These are phyloP conservation scores for Sisor rabdophorus DNA, from an alignment of 2,113 vertebrate species.

Conservation along the genomic window DNA sequence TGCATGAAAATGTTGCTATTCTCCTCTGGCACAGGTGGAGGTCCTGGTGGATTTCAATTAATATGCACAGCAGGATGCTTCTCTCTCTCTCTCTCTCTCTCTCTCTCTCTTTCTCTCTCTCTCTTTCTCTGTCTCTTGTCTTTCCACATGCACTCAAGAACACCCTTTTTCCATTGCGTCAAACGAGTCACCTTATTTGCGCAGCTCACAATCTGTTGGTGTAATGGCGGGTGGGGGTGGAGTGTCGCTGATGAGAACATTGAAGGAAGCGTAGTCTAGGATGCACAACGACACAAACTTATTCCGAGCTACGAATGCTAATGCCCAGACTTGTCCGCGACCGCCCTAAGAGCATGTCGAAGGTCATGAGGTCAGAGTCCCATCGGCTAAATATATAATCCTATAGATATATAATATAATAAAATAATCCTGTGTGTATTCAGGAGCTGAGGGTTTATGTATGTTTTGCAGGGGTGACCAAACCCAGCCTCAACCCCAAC, in stretches of 20 bases:
- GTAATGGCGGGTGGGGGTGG: background rate
- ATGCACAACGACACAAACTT: background rate
- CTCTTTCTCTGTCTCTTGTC: background rate
- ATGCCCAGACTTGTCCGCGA: too few species aligned
- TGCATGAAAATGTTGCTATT: constrained; percentile 19
- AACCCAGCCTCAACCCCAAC: too few species aligned
- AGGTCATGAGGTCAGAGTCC: background rate
- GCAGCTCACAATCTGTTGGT: constrained; percentile 26
- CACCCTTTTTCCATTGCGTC: constrained; percentile 45
- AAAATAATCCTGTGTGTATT: background rate
- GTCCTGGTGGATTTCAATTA: constrained; percentile 59
- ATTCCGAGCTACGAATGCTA: background rate
- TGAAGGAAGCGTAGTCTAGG: background rate
- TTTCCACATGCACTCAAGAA: constrained; percentile 46
- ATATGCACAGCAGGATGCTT: constrained; percentile 58
- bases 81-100: constrained; percentile 14
- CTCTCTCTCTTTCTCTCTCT: constrained; percentile 13
- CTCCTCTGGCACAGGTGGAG: constrained; percentile 49
- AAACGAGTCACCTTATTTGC: constrained; percentile 43
- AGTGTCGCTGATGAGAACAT: background rate
- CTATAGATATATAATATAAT: too few species aligned
- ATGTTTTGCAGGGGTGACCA: too few species aligned
- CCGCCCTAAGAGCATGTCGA: too few species aligned
- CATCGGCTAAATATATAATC: background rate
- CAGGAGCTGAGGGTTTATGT: background rate